These are phyloP conservation scores for Sphaeramia orbicularis DNA, from an alignment of 2,797 vertebrate genomes.

Conservation along the genomic window DNA sequence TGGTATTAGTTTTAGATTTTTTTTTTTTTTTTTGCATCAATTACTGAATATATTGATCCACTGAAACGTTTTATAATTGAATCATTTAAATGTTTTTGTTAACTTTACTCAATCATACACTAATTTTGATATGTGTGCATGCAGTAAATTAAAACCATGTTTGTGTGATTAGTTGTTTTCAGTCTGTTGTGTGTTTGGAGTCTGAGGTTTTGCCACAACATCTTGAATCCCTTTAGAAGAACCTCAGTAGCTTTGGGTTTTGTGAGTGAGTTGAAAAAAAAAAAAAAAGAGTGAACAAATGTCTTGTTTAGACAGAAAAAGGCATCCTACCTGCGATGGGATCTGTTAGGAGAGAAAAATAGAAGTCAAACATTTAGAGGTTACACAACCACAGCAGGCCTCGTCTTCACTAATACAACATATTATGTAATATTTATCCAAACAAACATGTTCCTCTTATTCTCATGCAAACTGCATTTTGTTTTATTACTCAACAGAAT, in stretches of 20 bases:
- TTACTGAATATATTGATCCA: too few species aligned
- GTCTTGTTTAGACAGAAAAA: conserved; percentile 14
- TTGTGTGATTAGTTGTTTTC: not conserved
- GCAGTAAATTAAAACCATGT: not conserved
- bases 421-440: too few species aligned
- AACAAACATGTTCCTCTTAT: too few species aligned
- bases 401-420: too few species aligned
- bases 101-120: too few species aligned
- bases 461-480: too few species aligned
- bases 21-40: too few species aligned
- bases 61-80: too few species aligned
- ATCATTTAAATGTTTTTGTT: too few species aligned
- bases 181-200: not conserved
- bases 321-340: conserved; percentile 77
- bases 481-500: too few species aligned
- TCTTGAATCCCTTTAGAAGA: conserved; percentile 9
- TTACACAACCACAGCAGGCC: conserved; percentile 9
- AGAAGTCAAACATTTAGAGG: conserved; percentile 54
- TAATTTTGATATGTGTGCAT: too few species aligned
- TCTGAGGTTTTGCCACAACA: not conserved
- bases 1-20: too few species aligned
- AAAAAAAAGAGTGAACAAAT: conserved; percentile 17
- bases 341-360: conserved; percentile 71
- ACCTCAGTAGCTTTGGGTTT: conserved; percentile 60
- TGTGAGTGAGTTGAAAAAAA: conserved; percentile 31